These are phyloP conservation scores for Paguma larvata DNA, from an alignment of 2,797 vertebrate genomes.

Conservation along the genomic window DNA sequence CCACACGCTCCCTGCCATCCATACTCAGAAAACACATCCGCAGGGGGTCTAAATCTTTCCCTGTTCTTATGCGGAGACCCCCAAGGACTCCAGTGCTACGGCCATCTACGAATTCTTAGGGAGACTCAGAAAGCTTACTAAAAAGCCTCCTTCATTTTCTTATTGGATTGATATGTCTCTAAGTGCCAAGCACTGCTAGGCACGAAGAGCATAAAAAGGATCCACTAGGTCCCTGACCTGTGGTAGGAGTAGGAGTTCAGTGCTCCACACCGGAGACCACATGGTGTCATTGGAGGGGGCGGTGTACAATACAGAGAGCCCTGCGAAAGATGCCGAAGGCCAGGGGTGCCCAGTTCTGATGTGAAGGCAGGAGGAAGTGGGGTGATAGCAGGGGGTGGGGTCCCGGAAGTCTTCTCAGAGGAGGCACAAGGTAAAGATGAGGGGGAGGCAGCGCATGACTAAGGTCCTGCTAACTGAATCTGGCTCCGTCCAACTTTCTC, in stretches of 20 bases:
- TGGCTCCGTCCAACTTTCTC: neutral
- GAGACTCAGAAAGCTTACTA: neutral
- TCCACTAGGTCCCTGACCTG: neutral
- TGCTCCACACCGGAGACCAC: neutral
- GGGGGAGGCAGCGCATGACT: too few relatives aligned
- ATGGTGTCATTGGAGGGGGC: too few relatives aligned
- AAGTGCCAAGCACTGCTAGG: neutral
- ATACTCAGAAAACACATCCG: neutral
- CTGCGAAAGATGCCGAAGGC: neutral
- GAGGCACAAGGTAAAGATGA: neutral
- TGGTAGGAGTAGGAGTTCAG: neutral
- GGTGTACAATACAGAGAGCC: neutral
- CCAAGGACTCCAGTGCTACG: neutral
- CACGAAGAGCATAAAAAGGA: neutral
- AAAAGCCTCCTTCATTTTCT: neutral
- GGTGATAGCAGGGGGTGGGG: neutral
- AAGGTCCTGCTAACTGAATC: neutral
- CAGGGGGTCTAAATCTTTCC: neutral
- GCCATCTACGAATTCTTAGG: neutral
- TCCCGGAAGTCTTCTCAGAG: neutral
- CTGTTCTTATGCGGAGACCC: neutral
- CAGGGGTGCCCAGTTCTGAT: neutral
- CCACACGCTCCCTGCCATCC: too few relatives aligned
- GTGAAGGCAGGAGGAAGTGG: neutral
- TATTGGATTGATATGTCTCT: neutral